phyloP scores from a whole-genome alignment of 2,888 invertebrate genomes.

The Scelioninae gen. 1 region DNA sequence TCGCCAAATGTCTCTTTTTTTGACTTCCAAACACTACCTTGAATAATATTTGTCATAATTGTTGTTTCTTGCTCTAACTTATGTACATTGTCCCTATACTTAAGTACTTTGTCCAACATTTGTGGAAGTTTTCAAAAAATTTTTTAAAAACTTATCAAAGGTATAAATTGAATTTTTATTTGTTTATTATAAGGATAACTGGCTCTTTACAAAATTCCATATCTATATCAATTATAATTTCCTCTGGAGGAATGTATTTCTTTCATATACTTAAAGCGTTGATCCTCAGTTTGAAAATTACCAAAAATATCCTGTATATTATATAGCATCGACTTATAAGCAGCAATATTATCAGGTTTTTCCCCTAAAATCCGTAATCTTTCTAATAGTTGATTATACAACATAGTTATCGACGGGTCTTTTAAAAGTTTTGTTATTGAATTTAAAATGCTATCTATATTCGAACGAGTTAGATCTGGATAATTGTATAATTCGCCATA shows the following conservation, averaged over 20 bases:
- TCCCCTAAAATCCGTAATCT: slow-evolving; percentile 38
- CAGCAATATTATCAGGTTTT: slow-evolving; percentile 16
- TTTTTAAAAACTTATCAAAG: no score
- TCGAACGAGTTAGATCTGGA: neutral
- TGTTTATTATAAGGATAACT: no score
- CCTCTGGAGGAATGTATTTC: neutral
- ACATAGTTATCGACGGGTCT: neutral
- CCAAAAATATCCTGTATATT: neutral
- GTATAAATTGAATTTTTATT: no score
- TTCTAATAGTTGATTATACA: slow-evolving; percentile 36
- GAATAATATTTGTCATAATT: slow-evolving; percentile 55
- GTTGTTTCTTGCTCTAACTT: slow-evolving; percentile 21
- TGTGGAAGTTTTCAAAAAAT: slow-evolving; percentile 15
- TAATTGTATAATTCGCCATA: slow-evolving; percentile 11
- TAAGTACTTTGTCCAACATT: slow-evolving; percentile 42
- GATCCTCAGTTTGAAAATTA: neutral
- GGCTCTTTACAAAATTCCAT: no score
- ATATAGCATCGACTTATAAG: neutral
- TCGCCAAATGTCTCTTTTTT: slow-evolving; percentile 40
- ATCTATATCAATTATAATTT: neutral
- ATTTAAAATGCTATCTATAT: slow-evolving; percentile 37
- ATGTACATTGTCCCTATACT: no score
- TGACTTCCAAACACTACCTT: slow-evolving; percentile 56
- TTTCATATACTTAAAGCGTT: neutral
- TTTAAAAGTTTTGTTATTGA: slow-evolving; percentile 7